Base-by-base conservation (phyloP, 2,797 vertebrate genomes). In the Schizothorax lantsangensis region DNA sequence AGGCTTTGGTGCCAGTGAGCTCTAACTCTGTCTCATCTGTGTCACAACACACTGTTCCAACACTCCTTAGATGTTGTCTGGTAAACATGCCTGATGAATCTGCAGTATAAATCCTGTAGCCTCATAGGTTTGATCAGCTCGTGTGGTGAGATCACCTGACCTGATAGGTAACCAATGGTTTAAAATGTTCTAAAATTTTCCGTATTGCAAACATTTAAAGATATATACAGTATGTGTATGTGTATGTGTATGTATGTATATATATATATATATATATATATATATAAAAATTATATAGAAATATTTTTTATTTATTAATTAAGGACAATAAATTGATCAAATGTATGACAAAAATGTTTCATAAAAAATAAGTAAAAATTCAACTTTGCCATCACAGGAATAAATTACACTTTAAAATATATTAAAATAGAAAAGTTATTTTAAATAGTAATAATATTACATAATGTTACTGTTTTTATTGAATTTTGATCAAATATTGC, bases 61-160 rank as follows among this genome's bases (percentile, higher is more conserved):
- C 43, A 66, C 59, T 33, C 26, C 43, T 81, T 33, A 66, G 10
- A 66, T 81, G 43, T 23, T 81, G n/a, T 17, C 21, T 59, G 36
- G 77, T 14, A 79, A 62, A 79, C 21, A 62, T 66, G 59, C 59
- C 36, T 26, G 38, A 47, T 49, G 5, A 66, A 47, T 81, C 59
- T 66, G 40, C 40, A 33, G n/a, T 45, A 21, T 79, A 9, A 43
- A 62, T 59, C 15, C 12, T 62, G n/a, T 62, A 43, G n/a, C 54
- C 49, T 57, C 33, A n/a, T 38, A 78, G 74, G 49, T 36, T 77
- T 40, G 52, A 57, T 38, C 49, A 38, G 21, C 33, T 78, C 19
- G 30, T 74, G 19, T 54, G 49, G 19, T 23, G 11, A 23, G 6
- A 78, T 57, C 30, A 54, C 49, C 49, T 6, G 33, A 21, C 30